Conservation (phyloP, 2,888 invertebrate genomes). For the Empis stercorea region DNA sequence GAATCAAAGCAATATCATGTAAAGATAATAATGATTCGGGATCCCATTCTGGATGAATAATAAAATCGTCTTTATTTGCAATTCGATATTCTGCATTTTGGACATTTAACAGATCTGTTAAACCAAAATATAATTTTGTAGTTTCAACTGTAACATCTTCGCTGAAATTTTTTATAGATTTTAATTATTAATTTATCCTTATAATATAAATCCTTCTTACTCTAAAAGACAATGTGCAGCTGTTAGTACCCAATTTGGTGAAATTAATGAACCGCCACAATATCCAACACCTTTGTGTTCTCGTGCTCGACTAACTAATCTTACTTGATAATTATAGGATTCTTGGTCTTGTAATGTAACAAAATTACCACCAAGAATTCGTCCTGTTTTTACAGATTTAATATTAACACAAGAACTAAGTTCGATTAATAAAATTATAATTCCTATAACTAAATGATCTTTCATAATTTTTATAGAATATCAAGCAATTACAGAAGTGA, state of each 20-base stretch:
- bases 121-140: background rate
- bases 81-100: background rate
- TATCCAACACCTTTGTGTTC: background rate
- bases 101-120: background rate
- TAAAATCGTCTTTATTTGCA: background rate
- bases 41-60: constrained; percentile 1
- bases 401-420: too few species aligned
- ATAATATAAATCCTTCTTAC: too few species aligned
- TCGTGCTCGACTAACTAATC: background rate
- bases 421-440: too few species aligned
- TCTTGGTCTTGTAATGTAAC: too few species aligned
- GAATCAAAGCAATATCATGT: constrained; percentile 10
- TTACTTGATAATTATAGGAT: too few species aligned
- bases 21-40: background rate
- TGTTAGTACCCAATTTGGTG: background rate
- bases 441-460: too few species aligned
- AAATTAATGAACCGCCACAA: background rate
- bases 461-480: too few species aligned
- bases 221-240: background rate
- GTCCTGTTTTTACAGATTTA: too few species aligned
- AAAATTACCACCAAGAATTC: too few species aligned
- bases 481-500: too few species aligned
- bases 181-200: too few species aligned
- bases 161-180: too few species aligned
- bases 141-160: background rate